Evolutionary conservation across 2,888 invertebrate species (phyloP).

Genomic region (Sericinus montela): DNA sequence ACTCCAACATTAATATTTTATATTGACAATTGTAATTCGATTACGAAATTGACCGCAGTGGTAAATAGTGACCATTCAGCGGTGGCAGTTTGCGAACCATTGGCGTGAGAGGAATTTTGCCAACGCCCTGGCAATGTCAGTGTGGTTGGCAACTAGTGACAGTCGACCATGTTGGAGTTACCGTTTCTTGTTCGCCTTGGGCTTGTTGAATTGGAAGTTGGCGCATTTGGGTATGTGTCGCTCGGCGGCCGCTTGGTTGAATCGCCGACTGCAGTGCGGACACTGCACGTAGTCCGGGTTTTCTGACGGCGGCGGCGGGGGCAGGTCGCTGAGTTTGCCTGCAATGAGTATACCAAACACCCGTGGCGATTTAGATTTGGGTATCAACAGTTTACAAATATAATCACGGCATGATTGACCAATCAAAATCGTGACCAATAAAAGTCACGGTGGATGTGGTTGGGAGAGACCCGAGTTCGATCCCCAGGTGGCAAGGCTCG

Average conservation of each 20-base stretch:
- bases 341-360: no score
- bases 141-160: background rate
- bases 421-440: no score
- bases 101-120: background rate
- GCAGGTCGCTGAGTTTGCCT: slow-evolving; percentile 89
- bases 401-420: no score
- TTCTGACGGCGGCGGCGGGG: slow-evolving; percentile 93
- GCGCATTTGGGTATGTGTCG: slow-evolving; percentile 96
- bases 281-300: slow-evolving; percentile 95
- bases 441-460: no score
- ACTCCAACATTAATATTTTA: no score
- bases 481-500: no score
- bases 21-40: background rate
- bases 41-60: background rate
- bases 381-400: no score
- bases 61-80: background rate
- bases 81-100: background rate
- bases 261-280: slow-evolving; percentile 91
- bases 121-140: background rate
- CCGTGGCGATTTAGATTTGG: no score
- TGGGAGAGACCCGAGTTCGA: no score
- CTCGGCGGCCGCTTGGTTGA: slow-evolving; percentile 91
- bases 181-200: slow-evolving; percentile 60
- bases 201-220: slow-evolving; percentile 89
- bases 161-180: slow-evolving; percentile 32